A percentile compares a stretch with the other conserved stretches of the same genome.
Conservation (phyloP, 2,888 invertebrate species). For the Volucella inflata region DNA sequence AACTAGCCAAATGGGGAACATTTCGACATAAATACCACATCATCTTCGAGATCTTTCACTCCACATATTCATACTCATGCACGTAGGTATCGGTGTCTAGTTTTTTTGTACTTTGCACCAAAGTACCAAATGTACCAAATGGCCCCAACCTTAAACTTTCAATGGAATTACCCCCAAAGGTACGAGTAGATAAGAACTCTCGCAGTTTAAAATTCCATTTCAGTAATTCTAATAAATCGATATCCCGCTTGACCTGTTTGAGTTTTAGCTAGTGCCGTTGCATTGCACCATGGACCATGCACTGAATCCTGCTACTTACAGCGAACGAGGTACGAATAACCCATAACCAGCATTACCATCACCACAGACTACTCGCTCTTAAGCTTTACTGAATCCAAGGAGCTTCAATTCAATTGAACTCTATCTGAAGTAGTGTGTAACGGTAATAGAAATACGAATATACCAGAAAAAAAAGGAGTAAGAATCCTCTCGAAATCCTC, state of each 20-base stretch:
- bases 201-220: neutral
- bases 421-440: conserved; percentile 27
- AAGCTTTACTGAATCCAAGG: conserved; percentile 36
- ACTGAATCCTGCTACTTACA: conserved; percentile 10
- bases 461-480: neutral
- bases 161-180: conserved; percentile 10
- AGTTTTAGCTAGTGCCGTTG: conserved; percentile 2
- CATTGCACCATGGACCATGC: neutral
- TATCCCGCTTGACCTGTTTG: conserved; percentile 47
- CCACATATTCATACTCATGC: neutral
- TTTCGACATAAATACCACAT: neutral
- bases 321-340: no score
- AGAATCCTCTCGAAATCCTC: conserved; percentile 53
- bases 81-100: neutral
- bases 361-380: conserved; percentile 3
- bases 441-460: neutral
- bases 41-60: neutral
- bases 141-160: neutral
- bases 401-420: conserved; percentile 63
- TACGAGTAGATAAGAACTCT: neutral
- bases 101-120: no score
- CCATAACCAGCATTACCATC: conserved; percentile 9
- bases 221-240: conserved; percentile 42
- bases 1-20: no score
- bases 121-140: no score